Evolutionary conservation across 2,113 vertebrate species (phyloP), one percentile per base, ranked within the genome.

Genomic region (Arothron firmamentum): DNA sequence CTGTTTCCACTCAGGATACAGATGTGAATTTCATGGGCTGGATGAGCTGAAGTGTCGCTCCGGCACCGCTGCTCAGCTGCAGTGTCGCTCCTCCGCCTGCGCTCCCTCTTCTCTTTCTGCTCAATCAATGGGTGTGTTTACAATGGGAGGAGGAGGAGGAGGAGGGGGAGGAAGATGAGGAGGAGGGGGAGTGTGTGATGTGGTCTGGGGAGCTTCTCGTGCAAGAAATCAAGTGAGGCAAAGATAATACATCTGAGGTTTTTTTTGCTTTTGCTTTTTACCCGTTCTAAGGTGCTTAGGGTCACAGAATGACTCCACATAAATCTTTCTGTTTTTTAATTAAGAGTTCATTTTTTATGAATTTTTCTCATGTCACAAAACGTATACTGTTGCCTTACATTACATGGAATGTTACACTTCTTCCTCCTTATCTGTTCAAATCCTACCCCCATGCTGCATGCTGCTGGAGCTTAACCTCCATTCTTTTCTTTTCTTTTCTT

Each of bases 111-210:
- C 64, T 71, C 55, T 59, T 59, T 59, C 57, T 53, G 15, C 60
- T 78, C 48, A 41, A 67, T 47, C 80, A 57, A 61, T 78, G 85
- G 88, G 86, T 81, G 88, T 88, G 88, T 88, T 89, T 88, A 85
- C 81, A 62, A 38, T n/a, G 65, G 50, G 70, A 50, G 56, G 34
- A 58, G 66, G 54, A 70, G 79, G 77, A 72, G 82, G 78, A 74
- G 43, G 42, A 43, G 28, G 58, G 56, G 70, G 59, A 79, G 69
- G 81, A 73, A 75, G 72, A 54, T 16, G 50, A 65, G 60, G n/a
- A 57, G 61, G 72, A 79, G 45, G 5, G 45, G 6, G 14, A 16
- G 43, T 17, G 16, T 45, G 6, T n/a, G 45, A 16, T n/a, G 45
- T 6, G 45, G 14, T 45, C 28, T 38, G 34, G 2, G 34, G 34